Base-by-base conservation (phyloP, 2,888 invertebrate genomes). In the Dynastes hyllus region DNA sequence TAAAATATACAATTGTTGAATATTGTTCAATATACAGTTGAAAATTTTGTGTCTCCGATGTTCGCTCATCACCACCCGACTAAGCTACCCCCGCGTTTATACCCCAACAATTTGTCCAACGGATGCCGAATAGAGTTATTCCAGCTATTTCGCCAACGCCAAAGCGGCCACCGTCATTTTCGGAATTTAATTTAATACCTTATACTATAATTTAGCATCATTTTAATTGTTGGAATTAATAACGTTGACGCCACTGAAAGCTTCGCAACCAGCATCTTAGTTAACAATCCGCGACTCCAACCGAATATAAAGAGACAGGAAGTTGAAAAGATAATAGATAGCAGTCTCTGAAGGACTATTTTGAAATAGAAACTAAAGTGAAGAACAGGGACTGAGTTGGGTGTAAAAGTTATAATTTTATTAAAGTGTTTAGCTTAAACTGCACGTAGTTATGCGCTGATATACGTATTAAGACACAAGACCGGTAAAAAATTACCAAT, bases 161-260 rank as follows among this genome's bases (percentile, higher is more conserved):
- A 63, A 61, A 45, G 27, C 73, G 61, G 45, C 73, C 45, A 40
- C 61, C 61, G 61, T 75, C 73, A 61, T 75, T 78, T 58, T 78
- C 71, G 78, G 78, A 78, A 78, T 78, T 78, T 78, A 78, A 78
- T 78, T 78, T 78, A 78, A 78, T 73, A 69, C 69, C 77, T 69
- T 16, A 13, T 27, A 29, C 50, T 45, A 32, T 61, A 77, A 69
- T 77, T 77, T 69, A 73, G 71, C 73, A 78, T 78, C 73, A 71
- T 78, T 78, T 78, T 73, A 73, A 71, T 65, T 40, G 63, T 73
- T 53, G 32, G 50, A 71, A 78, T 78, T 78, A 78, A 78, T 78
- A 78, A 71, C 66, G 27, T 13, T 2, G 53, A 51, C 69, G 8
- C 32, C 13, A 69, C 63, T 16, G 66, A 66, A 16, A 5, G 4